phyloP scores from a whole-genome alignment of 2,888 invertebrate genomes.

The Automeris io region DNA sequence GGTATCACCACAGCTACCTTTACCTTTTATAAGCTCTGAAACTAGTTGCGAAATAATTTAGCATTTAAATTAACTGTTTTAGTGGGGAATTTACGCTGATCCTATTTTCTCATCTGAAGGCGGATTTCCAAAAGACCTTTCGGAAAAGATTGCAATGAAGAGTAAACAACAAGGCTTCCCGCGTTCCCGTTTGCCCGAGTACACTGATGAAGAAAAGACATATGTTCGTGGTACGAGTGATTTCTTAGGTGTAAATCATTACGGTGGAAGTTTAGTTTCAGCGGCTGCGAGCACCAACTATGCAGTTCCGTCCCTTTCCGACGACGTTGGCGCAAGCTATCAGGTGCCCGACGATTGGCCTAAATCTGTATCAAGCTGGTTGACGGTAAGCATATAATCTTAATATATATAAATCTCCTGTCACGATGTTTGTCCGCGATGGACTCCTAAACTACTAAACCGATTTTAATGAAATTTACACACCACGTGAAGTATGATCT shows the following conservation, averaged over 20 bases:
- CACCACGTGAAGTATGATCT: no score
- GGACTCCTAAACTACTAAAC: no score
- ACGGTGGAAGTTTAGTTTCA: conserved; percentile 60
- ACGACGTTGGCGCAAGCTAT: conserved; percentile 29
- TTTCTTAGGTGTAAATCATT: conserved; percentile 79
- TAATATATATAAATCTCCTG: no score
- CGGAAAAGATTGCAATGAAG: conserved; percentile 49
- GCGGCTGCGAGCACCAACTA: conserved; percentile 22
- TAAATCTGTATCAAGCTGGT: conserved; percentile 34
- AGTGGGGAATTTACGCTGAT: conserved; percentile 59
- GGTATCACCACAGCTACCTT: no score
- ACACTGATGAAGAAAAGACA: conserved; percentile 47
- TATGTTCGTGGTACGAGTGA: conserved; percentile 41
- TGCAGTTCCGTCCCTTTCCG: conserved; percentile 30
- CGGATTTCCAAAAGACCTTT: conserved; percentile 67
- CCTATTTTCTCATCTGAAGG: conserved; percentile 65
- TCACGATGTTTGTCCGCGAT: no score
- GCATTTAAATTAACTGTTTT: no score
- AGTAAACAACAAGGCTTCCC: conserved; percentile 53
- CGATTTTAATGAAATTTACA: no score
- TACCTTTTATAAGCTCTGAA: no score
- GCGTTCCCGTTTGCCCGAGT: conserved; percentile 53
- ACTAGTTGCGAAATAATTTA: no score
- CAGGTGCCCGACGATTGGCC: conserved; percentile 34
- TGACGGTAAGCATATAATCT: conserved; percentile 32